Evolutionary conservation across 1,140 invertebrate species (phyloP), one percentile per base, ranked within the genome.

Genomic region (Semibalanus balanoides): DNA sequence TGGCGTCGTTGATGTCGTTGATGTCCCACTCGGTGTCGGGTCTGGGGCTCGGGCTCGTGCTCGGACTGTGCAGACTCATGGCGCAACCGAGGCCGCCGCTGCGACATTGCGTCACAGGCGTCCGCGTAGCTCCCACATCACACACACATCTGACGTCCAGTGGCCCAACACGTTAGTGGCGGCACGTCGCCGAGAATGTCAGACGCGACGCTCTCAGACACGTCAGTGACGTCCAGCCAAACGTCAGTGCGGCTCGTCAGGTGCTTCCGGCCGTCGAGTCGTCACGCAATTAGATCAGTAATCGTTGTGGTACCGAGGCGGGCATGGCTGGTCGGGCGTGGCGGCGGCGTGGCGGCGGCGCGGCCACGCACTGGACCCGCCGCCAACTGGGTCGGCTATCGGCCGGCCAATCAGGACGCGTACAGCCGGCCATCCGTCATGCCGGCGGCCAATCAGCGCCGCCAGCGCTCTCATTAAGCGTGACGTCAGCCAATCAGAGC

Each of bases 341-440:
- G 35, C 35, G 35, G 35, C 5, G 35, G 35, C 51, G 14, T 7
- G 1, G 51, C 51, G 14, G 51, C 22, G 22, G 51, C 1, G 51
- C 11, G 22, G 51, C 51, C 22, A 64, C 51, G 51, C 51, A 64
- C 35, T 40, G 35, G 35, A 17, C n/a, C 35, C 51, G 51, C 51
- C 51, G 51, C 51, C 51, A 64, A 64, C 51, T 64, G 51, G 51
- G 51, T 64, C 51, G 51, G 11, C 51, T 79, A 64, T 79, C 78
- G 64, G 31, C 25, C 64, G 78, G 35, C 74, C 74, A 71, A 64
- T 72, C 40, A 27, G 78, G 51, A 7, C 76, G 76, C 14, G 76
- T 19, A 28, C 35, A 9, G 28, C 73, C 64, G 77, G 28, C 19
- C 75, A 27, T 43, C 31, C 25, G 14, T 31, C 30, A 75, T 31